Evolutionary conservation across 2,113 vertebrate species (phyloP), one percentile per base, ranked within the genome.

Genomic region (Athene noctua): DNA sequence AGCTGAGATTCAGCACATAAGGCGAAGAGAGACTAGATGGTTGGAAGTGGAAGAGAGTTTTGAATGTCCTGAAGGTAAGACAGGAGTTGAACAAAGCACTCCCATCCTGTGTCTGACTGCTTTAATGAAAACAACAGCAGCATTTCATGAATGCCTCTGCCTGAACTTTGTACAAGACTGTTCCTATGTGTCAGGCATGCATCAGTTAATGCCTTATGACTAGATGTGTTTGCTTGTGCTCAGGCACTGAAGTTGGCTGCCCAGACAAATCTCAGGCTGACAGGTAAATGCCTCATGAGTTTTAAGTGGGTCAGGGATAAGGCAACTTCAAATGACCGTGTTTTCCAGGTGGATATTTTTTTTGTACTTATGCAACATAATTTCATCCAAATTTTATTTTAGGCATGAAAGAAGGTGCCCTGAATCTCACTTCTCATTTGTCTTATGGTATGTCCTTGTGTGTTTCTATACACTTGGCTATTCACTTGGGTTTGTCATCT

Each of bases 321-420:
- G 27, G 61, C 9, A 9, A 85, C 44, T 80, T 74, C 11, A 91
- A 87, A 79, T 91, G 17, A 19, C 55, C 46, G 14, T 66, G 10
- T 71, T 91, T 79, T 75, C 40, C 21, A 47, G 32, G 19, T 87
- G 42, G 13, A 21, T 40, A 78, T 42, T 36, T 51, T 36, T 51
- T 70, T 73, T 16, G 4, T 34, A 77, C 9, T 71, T 79, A 40
- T 6, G 7, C 20, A 68, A 36, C 30, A 40, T 61, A 71, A 75
- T 89, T 96, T 75, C 27, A 85, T 63, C 38, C 58, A 71, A 51
- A 63, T 81, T 84, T 89, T 95, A 86, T 92, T 96, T 91, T 84
- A 87, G 91, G 65, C 54, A 46, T 75, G 66, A 81, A 91, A 55
- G 55, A 88, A 92, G 29, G 61, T 92, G 80, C 18, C 65, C 80